Evolutionary conservation across 2,888 invertebrate genomes (phyloP), one percentile per base, ranked within the genome.

Genomic region (Acanthococcus lagerstroemiae): DNA sequence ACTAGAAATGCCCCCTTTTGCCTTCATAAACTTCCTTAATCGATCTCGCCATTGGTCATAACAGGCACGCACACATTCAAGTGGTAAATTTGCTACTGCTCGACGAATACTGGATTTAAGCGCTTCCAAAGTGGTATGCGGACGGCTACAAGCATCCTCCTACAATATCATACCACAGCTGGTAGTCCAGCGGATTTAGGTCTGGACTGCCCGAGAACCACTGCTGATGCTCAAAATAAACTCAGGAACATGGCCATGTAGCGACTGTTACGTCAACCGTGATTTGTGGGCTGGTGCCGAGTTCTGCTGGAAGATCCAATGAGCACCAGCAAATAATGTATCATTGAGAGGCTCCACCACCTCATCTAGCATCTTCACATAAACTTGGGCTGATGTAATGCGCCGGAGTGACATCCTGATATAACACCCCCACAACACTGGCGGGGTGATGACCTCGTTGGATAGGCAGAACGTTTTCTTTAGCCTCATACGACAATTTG

Each of bases 1-100:
- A 48, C n/a, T 48, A 6, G n/a, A 48, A 48, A 48, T 48, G 48
- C 48, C 48, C 48, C 48, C 48, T 17, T 48, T 48, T 48, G 48
- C 48, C 48, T 17, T 48, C 48, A 48, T 17, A n/a, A 5, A 48
- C 17, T 17, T 48, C 17, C 17, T 7, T 17, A 48, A 48, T 17
- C 48, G 48, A 48, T 17, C 9, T 48, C 7, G 48, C 48, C 48
- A 48, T 17, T 48, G 9, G 48, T 48, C 48, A 6, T 9, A 9
- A 6, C 9, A 7, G 48, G 48, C 48, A 48, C 48, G 19, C n/a
- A n/a, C n/a, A n/a, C n/a, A n/a, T n/a, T n/a, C n/a, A n/a, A n/a
- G n/a, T n/a, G n/a, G n/a, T n/a, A n/a, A n/a, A 48, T 48, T 48
- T 17, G 48, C 48, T 17, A 17, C 48, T 48, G 48, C 48, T 48